A percentile compares a stretch with the other conserved stretches of the same genome.
These are phyloP conservation scores for Sander lucioperca DNA, from an alignment of 2,113 vertebrate species.

Conservation along the genomic window DNA sequence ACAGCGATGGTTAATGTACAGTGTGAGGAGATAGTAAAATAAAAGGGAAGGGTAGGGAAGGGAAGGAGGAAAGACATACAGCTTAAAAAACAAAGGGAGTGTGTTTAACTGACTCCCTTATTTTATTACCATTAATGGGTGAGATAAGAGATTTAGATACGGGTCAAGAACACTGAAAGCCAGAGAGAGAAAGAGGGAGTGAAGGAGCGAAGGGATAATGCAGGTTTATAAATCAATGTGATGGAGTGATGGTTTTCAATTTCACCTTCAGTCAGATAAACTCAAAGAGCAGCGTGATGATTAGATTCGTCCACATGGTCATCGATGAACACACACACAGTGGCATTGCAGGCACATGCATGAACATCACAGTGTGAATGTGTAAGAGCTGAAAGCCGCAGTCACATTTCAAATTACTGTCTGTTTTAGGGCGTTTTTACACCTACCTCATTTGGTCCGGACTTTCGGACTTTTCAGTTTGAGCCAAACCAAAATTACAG, in stretches of 20 bases:
- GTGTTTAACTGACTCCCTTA: conserved; percentile 10
- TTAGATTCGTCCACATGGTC: conserved; percentile 17
- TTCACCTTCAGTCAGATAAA: conserved; percentile 41
- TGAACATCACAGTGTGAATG: neutral
- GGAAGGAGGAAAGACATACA: neutral
- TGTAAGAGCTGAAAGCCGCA: neutral
- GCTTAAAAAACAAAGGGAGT: conserved; percentile 18
- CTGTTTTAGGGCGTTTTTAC: no score
- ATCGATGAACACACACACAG: neutral
- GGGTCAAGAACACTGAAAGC: conserved; percentile 3
- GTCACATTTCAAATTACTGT: conserved; percentile 7
- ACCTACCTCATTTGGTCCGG: no score
- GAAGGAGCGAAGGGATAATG: conserved; percentile 12
- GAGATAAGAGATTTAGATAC: conserved; percentile 18
- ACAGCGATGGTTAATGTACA: conserved; percentile 36
- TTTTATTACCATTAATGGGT: conserved; percentile 3
- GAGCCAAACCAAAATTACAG: no score
- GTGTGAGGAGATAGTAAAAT: conserved; percentile 17
- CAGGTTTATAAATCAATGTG: conserved; percentile 25
- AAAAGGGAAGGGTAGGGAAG: neutral
- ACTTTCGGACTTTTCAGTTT: no score
- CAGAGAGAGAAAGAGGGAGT: neutral
- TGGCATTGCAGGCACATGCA: neutral
- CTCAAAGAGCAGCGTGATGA: conserved; percentile 4
- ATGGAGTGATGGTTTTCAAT: conserved; percentile 33